A percentile compares a stretch with the other conserved stretches of the same genome.
phyloP scores from a whole-genome alignment of 23 tunicate genomes.

The Halocynthia aurantium region DNA sequence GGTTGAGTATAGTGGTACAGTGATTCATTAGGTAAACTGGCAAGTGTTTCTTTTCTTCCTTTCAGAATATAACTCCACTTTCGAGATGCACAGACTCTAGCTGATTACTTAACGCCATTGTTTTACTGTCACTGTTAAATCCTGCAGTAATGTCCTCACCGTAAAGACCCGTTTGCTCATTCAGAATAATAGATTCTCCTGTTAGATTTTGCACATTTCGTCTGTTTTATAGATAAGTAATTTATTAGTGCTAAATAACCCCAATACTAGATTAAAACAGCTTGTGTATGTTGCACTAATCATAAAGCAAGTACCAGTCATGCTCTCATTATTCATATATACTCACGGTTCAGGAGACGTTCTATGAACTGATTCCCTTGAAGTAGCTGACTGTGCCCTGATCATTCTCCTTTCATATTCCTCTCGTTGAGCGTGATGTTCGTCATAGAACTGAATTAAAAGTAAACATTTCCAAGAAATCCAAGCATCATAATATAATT shows the following conservation, averaged over 20 bases:
- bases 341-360: constrained; percentile 89
- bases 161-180: constrained; percentile 10
- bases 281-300: no score
- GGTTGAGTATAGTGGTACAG: no score
- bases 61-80: constrained; percentile 25
- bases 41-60: no score
- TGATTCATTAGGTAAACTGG: no score
- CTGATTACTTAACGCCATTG: constrained; percentile 11
- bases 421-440: constrained; percentile 16
- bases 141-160: no score
- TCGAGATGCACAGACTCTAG: constrained; percentile 23
- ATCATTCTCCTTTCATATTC: constrained; percentile 41
- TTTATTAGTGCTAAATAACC: no score
- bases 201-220: no score
- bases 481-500: neutral
- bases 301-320: no score
- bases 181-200: neutral
- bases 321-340: neutral
- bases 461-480: no score
- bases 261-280: no score
- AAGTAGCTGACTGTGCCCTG: constrained; percentile 50
- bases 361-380: constrained; percentile 66
- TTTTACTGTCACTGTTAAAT: neutral
- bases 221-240: no score
- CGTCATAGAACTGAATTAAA: constrained; percentile 9